Percentiles rank a stretch among this genome's conserved stretches.
Conservation (phyloP, 2,888 invertebrate genomes). For the Orchesella flavescens region DNA sequence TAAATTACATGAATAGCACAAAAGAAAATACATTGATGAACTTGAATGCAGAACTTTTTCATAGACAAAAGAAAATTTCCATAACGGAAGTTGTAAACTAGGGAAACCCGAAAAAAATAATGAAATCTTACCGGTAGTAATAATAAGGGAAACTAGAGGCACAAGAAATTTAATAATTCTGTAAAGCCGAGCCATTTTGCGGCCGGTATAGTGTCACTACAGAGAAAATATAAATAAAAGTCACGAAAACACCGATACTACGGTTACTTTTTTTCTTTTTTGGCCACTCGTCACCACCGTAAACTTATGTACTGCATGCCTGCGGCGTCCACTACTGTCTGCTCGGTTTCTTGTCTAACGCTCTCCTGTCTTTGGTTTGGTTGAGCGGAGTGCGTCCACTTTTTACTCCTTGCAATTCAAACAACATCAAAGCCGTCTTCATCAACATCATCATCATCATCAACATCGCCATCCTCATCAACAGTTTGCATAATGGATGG, state of each 20-base stretch:
- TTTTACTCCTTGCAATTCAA: slow-evolving; percentile 44
- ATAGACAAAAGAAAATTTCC: no score
- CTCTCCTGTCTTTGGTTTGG: slow-evolving; percentile 48
- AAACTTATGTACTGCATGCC: slow-evolving; percentile 35
- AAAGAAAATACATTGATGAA: no score
- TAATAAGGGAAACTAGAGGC: slow-evolving; percentile 50
- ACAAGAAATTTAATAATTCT: slow-evolving; percentile 39
- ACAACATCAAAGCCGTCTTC: slow-evolving; percentile 27
- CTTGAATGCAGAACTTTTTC: no score
- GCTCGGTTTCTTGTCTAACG: slow-evolving; percentile 50
- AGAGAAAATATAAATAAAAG: slow-evolving; percentile 6
- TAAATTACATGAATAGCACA: no score
- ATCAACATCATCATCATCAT: slow-evolving; percentile 8
- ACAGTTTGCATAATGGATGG: slow-evolving; percentile 26
- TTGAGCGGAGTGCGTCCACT: slow-evolving; percentile 32
- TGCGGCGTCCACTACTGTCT: slow-evolving; percentile 48
- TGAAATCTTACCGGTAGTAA: slow-evolving; percentile 45
- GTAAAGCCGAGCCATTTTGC: slow-evolving; percentile 51
- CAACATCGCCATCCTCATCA: slow-evolving; percentile 18
- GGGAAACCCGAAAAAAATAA: no score
- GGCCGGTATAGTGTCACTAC: slow-evolving; percentile 18
- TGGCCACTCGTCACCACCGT: slow-evolving; percentile 38
- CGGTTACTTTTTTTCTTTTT: slow-evolving; percentile 31
- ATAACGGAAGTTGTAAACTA: no score
- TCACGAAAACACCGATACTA: slow-evolving; percentile 21